Evolutionary conservation across 1,140 invertebrate genomes (phyloP), one percentile per base, ranked within the genome.

Genomic region (Centruroides vittatus): DNA sequence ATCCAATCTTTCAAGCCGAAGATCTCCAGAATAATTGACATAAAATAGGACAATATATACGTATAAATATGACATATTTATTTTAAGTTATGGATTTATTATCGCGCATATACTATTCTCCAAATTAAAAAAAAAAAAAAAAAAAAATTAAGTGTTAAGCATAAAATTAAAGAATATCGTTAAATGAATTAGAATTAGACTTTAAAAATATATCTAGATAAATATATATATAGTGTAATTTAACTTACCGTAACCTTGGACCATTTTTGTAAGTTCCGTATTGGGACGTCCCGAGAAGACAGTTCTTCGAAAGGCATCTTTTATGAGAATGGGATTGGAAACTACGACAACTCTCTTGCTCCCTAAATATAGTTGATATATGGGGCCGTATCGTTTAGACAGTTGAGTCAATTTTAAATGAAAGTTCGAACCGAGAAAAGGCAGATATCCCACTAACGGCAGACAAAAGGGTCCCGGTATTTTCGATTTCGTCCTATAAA

Each of bases 231-330:
- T 6, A 41, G 23, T 23, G 23, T 23, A 41, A 41, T 41, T 48
- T 59, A 62, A 84, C 84, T 89, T 74, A 93, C 89, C 90, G 61
- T 89, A 90, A 68, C 89, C 89, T 69, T 85, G 86, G 36, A 93
- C 77, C n/a, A 91, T 86, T 66, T 84, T 82, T 76, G 83, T 88
- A 67, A 93, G 84, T 52, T 87, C 85, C 11, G 83, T 89, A 66
- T 83, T 82, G 12, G 90, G 91, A 57, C 89, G 79, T 41, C 85
- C 89, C 61, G 86, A 88, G 75, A 93, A 90, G 67, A 89, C 87
- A 67, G 89, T 86, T 23, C 82, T 80, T 0, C 84, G 77, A 72
- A 94, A 93, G 23, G 87, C 82, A 68, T 92, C 86, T 58, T 88
- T 77, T 63, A 94, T 90, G 66, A 84, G 76, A 66, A 83, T 82